These are phyloP conservation scores for Cladopsammia gracilis DNA, from an alignment of 64 coral and sea anemone species.

Conservation along the genomic window DNA sequence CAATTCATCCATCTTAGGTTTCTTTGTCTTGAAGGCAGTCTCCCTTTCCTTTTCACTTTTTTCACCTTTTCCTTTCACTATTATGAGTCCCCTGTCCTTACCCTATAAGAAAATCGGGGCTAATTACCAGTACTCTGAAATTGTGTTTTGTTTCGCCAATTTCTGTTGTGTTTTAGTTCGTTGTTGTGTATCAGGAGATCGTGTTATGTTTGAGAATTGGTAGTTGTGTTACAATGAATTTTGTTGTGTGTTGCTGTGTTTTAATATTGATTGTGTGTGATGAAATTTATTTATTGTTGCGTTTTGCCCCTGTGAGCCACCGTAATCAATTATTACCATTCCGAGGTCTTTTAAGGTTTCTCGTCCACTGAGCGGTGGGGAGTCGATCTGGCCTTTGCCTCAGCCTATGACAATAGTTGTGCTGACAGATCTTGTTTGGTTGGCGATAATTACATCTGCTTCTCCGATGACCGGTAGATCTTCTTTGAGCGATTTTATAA, in stretches of 20 bases:
- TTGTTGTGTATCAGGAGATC: conserved; percentile 28
- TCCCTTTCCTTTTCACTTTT: conserved; percentile 41
- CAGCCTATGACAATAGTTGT: conserved; percentile 47
- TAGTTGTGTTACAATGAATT: no score
- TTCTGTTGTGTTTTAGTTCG: conserved; percentile 1
- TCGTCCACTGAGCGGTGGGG: conserved; percentile 54
- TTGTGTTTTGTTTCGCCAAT: conserved; percentile 4
- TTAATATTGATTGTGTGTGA: no score
- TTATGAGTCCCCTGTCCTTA: conserved; percentile 11
- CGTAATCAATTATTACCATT: conserved; percentile 54
- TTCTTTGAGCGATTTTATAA: conserved; percentile 16
- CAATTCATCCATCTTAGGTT: conserved; percentile 62
- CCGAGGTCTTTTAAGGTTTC: conserved; percentile 60
- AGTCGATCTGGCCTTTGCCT: conserved; percentile 56
- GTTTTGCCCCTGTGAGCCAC: no score
- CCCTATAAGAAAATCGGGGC: conserved; percentile 6
- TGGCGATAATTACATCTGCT: conserved; percentile 1
- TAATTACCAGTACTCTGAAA: conserved; percentile 3
- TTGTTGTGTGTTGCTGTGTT: no score
- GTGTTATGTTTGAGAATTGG: background rate
- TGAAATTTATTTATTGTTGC: no score
- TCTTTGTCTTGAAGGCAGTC: conserved; percentile 62
- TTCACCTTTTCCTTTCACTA: conserved; percentile 22
- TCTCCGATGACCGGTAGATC: conserved; percentile 46
- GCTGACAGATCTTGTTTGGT: background rate